Conservation (phyloP, 2,113 vertebrate genomes). For the Colinus virginianus region DNA sequence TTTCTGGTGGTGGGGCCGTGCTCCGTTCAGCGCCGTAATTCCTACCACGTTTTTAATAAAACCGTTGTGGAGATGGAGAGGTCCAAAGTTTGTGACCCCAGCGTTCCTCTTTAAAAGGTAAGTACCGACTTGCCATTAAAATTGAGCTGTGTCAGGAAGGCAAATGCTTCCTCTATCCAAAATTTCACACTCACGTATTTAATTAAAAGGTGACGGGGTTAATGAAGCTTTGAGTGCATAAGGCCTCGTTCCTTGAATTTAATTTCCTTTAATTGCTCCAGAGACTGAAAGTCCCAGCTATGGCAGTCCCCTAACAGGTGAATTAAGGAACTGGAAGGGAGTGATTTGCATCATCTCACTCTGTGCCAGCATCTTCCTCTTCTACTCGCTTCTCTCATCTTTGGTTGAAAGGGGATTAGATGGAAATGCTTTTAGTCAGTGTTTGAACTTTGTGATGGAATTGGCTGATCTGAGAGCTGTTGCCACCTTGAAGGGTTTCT, state of each 20-base stretch:
- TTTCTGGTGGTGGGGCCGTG: background rate
- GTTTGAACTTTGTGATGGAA: background rate
- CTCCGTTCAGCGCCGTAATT: background rate
- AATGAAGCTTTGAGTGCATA: constrained; percentile 76
- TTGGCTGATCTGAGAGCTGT: background rate
- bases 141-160: background rate
- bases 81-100: background rate
- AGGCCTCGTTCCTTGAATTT: constrained; percentile 68
- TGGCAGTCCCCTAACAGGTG: constrained; percentile 54
- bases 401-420: background rate
- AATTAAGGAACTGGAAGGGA: constrained; percentile 48
- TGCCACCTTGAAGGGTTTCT: background rate
- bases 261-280: constrained; percentile 78
- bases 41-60: background rate
- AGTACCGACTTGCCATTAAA: background rate
- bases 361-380: constrained; percentile 13
- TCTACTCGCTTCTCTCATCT: background rate
- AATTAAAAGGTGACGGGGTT: constrained; percentile 74
- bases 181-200: constrained; percentile 62
- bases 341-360: background rate
- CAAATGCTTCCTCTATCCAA: constrained; percentile 37
- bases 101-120: background rate
- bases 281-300: constrained; percentile 57
- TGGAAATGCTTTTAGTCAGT: background rate
- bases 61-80: background rate